Base-by-base conservation (phyloP, 2,113 vertebrate species). In the Brachyhypopomus gauderio region DNA sequence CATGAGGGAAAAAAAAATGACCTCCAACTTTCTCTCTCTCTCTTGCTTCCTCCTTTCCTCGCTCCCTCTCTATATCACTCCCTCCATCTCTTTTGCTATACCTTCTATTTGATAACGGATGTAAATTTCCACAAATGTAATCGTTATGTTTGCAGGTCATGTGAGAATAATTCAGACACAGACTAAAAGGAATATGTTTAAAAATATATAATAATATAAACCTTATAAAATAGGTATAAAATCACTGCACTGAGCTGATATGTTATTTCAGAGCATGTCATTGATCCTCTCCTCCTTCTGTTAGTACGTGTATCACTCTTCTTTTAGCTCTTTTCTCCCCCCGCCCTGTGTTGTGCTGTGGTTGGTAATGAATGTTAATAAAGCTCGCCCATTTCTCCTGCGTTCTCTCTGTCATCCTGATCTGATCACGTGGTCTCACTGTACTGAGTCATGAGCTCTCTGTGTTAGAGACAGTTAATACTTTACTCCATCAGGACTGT, bases 281-380 rank as follows among this genome's bases (percentile, higher is more conserved):
- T 60, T 59, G 66, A 70, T n/a, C 34, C 34, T 1, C 14, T 16
- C 55, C 60, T 8, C 23, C 14, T 75, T 20, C 60, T 62, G 59
- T 36, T 67, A 25, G 52, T 79, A 75, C 0, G 34, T 82, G 76
- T 55, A 78, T 60, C 52, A 77, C 11, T 59, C 20, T 17, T 63
- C 27, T 75, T 20, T 58, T 78, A 11, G 0, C 74, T 72, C 64
- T 22, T 6, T 81, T 52, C 5, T 84, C 72, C 79, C 77, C 19
- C 41, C 48, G 19, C 66, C 25, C 85, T 85, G 82, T 85, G 60
- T 80, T 76, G n/a, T 85, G 22, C 72, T 82, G 79, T 79, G 7
- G 55, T 85, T 74, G 79, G 82, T 89, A 88, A 91, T 88, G 80
- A 80, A 88, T 89, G 85, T 87, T 89, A 78, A 86, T 85, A 34